Conservation (phyloP, 2,113 vertebrate species). For the Calyptomena viridis region DNA sequence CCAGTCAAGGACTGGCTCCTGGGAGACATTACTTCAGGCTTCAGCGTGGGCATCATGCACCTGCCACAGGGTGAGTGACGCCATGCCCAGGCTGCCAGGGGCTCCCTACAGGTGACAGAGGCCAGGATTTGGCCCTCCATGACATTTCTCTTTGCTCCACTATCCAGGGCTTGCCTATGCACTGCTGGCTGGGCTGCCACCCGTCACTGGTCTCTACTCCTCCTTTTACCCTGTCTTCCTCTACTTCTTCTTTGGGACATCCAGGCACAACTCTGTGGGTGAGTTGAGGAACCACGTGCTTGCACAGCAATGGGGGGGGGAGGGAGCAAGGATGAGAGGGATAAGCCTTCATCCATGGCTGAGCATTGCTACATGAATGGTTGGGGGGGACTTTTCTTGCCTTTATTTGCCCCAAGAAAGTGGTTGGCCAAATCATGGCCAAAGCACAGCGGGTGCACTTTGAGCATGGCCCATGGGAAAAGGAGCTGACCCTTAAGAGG, state of each 20-base stretch:
- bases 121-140: fast-evolving
- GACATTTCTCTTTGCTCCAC: not conserved
- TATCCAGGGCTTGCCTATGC: constrained; percentile 89
- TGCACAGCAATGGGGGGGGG: not conserved
- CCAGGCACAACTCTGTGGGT: constrained; percentile 92
- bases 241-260: constrained; percentile 93
- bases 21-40: constrained; percentile 85
- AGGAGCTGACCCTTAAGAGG: not conserved
- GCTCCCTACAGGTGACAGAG: not conserved
- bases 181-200: constrained; percentile 86
- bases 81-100: not conserved
- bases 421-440: not conserved
- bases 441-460: not conserved
- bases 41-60: constrained; percentile 95
- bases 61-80: constrained; percentile 86
- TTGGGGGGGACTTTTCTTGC: not conserved
- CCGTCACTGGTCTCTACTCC: constrained; percentile 88
- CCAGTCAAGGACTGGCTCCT: constrained; percentile 82
- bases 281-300: constrained; percentile 21
- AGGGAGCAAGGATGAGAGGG: not conserved
- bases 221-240: constrained; percentile 89
- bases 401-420: not conserved
- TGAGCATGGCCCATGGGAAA: not conserved
- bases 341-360: not conserved
- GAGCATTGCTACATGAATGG: too few species aligned